Conservation (phyloP, 2,113 vertebrate genomes). For the Lophura nycthemera region DNA sequence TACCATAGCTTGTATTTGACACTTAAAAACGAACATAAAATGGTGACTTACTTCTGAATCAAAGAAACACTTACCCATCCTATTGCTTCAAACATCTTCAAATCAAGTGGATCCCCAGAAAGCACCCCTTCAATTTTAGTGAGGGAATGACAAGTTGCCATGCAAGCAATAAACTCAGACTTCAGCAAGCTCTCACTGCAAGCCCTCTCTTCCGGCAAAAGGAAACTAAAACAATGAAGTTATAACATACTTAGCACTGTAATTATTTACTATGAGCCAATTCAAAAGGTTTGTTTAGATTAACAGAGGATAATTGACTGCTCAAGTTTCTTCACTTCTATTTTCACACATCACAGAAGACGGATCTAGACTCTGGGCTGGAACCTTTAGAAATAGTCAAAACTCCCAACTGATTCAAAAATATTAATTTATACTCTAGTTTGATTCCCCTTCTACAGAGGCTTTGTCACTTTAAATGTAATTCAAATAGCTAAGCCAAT, state of each 20-base stretch:
- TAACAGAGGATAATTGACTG: constrained; percentile 51
- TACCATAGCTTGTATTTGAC: background rate
- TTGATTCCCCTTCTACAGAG: background rate
- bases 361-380: background rate
- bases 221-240: constrained; percentile 84
- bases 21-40: background rate
- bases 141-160: constrained; percentile 98
- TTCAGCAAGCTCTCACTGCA: constrained; percentile 89
- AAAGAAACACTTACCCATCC: constrained; percentile 89
- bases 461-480: background rate
- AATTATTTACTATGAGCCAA: constrained; percentile 65
- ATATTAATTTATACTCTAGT: background rate
- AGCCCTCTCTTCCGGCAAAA: constrained; percentile 87
- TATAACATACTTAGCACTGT: constrained; percentile 41
- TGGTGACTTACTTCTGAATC: background rate
- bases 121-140: constrained; percentile 96
- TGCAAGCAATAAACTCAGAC: constrained; percentile 94
- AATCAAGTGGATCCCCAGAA: constrained; percentile 95
- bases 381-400: background rate
- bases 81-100: constrained; percentile 98
- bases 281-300: constrained; percentile 67
- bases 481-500: background rate
- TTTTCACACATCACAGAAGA: constrained; percentile 24
- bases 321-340: constrained; percentile 5
- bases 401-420: background rate